Base-by-base conservation (phyloP, 2,113 vertebrate species). In the Bostrychus sinensis region DNA sequence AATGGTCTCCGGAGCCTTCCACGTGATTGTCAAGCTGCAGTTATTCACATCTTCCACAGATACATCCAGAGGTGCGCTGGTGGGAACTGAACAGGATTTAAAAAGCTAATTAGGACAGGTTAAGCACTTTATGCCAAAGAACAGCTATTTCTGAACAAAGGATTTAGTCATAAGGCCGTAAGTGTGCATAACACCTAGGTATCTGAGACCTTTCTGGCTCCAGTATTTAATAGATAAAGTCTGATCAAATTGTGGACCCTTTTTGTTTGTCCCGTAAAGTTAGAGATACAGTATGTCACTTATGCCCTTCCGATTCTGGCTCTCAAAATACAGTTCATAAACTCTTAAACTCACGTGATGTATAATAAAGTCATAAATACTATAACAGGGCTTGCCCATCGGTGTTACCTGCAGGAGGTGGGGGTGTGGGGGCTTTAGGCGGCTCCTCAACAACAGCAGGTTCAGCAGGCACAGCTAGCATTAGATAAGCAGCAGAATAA, bases 11-110 rank as follows among this genome's bases (percentile, higher is more conserved):
- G 95, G 95, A 2, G 89, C 73, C 41, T 84, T 93, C 96, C 96
- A 98, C 58, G 90, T 94, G 72, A 98, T 81, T 0, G 92, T 93
- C 66, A 96, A 77, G 0, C 94, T 93, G 62, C 70, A 89, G n/a
- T 92, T 88, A 0, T 80, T 95, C 78, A 98, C 93, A 56, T 94
- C 94, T 3, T 95, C 94, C 78, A 96, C 83, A 0, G 88, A 53
- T 13, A 98, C 72, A 19, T 85, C 75, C 88, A 91, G 57, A 0
- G 96, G 96, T 25, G 90, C 81, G 2, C 94, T 94, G 75, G 94
- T 94, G 0, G 92, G 88, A 20, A 91, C 96, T 98, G 51, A 36
- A 19, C 26, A 22, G 43, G 19, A 37, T 23, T 63, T 16, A 74
- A 38, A 50, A 1, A n/a, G 3, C 7, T n/a, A 3, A n/a, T 51